Base-by-base conservation (phyloP, 2,797 vertebrate genomes). In the Podarcis siculus region DNA sequence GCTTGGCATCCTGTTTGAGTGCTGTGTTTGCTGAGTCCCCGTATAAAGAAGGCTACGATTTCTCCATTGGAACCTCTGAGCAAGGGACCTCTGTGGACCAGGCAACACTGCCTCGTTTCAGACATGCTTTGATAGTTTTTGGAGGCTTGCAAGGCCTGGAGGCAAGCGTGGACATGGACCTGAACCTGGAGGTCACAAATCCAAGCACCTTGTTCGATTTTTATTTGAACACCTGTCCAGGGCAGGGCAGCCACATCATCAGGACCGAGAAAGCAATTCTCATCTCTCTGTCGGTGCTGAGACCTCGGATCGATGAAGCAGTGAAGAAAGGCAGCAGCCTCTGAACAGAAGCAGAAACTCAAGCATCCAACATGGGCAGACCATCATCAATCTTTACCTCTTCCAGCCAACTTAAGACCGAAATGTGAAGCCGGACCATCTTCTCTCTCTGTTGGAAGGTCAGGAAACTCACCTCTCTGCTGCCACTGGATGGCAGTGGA, bases 201-300 rank as follows among this genome's bases (percentile, higher is more conserved):
- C 98, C 98, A n/a, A 97, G 98, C 0, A 89, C 97, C 73, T 95
- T 99, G 87, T 99, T 99, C 82, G 98, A 99, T 95, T 96, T 98
- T 64, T 99, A 99, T 76, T 95, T 99, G 86, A 99, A 99, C 95
- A 99, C 98, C 0, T 99, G 99, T 86, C 98, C 98, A 0, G 76
- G 89, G 78, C 98, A 99, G 91, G 99, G 98, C 92, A 99, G 99
- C 95, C 98, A 99, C 93, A 99, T 98, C 92, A 99, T 99, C 94
- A 97, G 99, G 87, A 99, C 99, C 0, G 99, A 99, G 98, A 99
- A 99, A 89, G 99, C 99, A 0, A 96, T 99, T 91, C 96, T 99
- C 79, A 99, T 99, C 92, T 98, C 98, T 27, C 96, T 99, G 89
- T 97, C 99, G 0, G 96, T 92, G 0, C 95, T 99, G 91, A 97